phyloP scores from a whole-genome alignment of 2,113 vertebrate species.

The Burhinus oedicnemus region DNA sequence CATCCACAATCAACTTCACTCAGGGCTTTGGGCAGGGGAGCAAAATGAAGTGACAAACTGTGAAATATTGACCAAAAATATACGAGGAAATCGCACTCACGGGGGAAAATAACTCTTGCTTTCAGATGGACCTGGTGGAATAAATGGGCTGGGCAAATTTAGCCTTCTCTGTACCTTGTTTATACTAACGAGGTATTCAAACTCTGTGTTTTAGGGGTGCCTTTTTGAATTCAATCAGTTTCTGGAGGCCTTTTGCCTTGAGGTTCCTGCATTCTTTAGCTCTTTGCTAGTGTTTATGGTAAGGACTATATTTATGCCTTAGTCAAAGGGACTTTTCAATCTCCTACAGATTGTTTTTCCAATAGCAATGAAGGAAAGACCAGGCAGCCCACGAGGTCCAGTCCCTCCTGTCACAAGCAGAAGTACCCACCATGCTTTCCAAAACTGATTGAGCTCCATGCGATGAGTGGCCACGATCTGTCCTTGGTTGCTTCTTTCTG shows the following conservation, averaged over 20 bases:
- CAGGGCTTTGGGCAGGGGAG: background rate
- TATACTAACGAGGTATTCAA: background rate
- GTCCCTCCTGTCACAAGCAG: background rate
- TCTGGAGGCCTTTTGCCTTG: background rate
- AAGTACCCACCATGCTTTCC: background rate
- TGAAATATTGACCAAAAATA: background rate
- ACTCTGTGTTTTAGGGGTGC: background rate
- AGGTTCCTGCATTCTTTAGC: background rate
- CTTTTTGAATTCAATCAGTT: background rate
- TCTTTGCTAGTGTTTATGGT: background rate
- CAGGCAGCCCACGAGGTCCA: background rate
- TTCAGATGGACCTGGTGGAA: background rate
- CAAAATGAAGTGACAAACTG: background rate
- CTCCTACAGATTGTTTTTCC: background rate
- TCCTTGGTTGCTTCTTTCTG: background rate
- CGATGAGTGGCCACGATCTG: background rate
- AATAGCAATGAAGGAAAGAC: background rate
- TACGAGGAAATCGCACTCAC: background rate
- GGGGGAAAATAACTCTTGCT: background rate
- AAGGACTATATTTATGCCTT: background rate
- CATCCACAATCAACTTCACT: background rate
- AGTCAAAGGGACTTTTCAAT: background rate
- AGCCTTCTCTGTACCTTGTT: background rate
- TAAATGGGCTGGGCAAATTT: background rate
- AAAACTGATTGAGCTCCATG: background rate